Conservation (phyloP, 2,113 vertebrate genomes). For the Amblyopsis rosae region DNA sequence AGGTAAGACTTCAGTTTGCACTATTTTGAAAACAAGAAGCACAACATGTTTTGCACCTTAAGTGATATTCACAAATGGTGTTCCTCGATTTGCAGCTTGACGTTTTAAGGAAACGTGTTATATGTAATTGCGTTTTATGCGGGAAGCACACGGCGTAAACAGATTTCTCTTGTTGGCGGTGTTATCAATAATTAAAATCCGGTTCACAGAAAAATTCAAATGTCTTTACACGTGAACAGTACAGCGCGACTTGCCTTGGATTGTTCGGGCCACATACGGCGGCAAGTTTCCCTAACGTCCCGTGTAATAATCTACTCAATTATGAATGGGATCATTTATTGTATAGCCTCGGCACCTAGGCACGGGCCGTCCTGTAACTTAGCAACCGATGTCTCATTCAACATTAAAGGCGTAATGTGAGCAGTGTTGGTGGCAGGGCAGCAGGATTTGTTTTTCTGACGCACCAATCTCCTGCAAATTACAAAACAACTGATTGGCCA, state of each 20-base stretch:
- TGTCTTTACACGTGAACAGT: conserved; percentile 12
- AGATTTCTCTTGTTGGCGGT: neutral
- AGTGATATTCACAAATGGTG: neutral
- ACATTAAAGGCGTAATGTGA: conserved; percentile 73
- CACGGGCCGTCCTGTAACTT: conserved; percentile 51
- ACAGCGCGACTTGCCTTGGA: neutral
- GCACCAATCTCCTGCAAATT: conserved; percentile 27
- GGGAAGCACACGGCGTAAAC: too few species aligned
- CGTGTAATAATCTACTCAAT: conserved; percentile 50
- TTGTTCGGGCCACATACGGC: conserved; percentile 23
- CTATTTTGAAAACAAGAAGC: neutral
- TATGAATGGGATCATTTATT: conserved; percentile 67
- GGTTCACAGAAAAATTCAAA: conserved; percentile 9
- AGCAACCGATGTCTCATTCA: conserved; percentile 71
- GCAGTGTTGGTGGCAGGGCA: conserved; percentile 48
- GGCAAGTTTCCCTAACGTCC: conserved; percentile 51
- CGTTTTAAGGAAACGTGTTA: neutral
- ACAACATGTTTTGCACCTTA: neutral
- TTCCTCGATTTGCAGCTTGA: neutral
- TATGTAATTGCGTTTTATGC: neutral
- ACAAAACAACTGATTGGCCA: conserved; percentile 6
- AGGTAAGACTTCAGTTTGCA: conserved; percentile 51
- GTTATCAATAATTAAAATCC: neutral
- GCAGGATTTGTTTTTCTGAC: conserved; percentile 62
- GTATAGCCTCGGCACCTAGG: conserved; percentile 44